Evolutionary conservation across 2,797 vertebrate species (phyloP), one percentile per base, ranked within the genome.

Genomic region (Melanotaenia pygmaea): DNA sequence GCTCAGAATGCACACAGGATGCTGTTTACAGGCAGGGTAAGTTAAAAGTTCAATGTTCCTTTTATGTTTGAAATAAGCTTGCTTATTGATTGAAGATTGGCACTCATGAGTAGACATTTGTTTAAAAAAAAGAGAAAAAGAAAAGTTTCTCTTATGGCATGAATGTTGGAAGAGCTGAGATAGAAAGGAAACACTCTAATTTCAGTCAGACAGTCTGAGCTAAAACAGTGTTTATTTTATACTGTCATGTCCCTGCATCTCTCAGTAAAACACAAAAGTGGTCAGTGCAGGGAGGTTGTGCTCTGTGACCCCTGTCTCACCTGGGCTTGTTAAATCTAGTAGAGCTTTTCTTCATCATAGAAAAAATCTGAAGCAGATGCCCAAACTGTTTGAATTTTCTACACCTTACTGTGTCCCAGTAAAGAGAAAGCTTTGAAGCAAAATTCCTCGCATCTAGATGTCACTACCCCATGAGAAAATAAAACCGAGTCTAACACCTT

Each of bases 321-420:
- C 60, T 43, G 47, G 64, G 59, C 63, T 81, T 78, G 64, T 79
- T 83, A 84, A 84, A 83, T 66, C 70, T 86, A 77, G 69, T 18
- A 47, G 66, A 59, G 63, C 59, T 74, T 64, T 26, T 74, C 37
- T 40, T 68, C 53, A 61, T 75, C 64, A 56, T 60, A 74, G 82
- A 67, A 77, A 86, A 71, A 73, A 56, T 18, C 26, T 14, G 30
- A 38, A 71, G 51, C 56, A 74, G 58, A 62, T 9, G 1, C 45
- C 20, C 14, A 50, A 59, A 59, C 43, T 60, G 34, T 72, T 65
- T 79, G 51, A 74, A 72, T 74, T 64, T 73, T 53, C 32, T 51
- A 30, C 40, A 68, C 64, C 64, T 58, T 70, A 37, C 74, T 59
- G 47, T 64, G 50, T 78, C 72, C 43, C 65, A 70, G 74, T 81